A percentile compares a stretch with the other conserved stretches of the same genome.
Conservation (phyloP, 2,888 invertebrate genomes). For the Oligia latruncula region DNA sequence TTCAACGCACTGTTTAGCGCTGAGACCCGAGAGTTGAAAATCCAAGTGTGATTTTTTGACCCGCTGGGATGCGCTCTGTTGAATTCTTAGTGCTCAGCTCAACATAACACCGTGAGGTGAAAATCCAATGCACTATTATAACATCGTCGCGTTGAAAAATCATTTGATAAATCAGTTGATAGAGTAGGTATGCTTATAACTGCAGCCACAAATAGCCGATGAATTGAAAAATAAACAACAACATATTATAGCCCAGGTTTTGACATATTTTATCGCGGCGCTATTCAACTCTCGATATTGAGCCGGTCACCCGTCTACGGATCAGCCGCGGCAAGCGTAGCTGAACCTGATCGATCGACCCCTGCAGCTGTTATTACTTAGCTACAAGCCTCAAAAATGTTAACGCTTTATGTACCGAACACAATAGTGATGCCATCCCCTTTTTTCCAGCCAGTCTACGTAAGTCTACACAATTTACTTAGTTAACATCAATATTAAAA, state of each 20-base stretch:
- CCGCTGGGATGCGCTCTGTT: not conserved
- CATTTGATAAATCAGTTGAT: too few species aligned
- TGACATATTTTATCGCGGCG: too few species aligned
- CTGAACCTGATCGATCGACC: not conserved
- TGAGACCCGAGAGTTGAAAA: not conserved
- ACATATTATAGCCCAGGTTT: not conserved
- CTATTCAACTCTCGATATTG: too few species aligned
- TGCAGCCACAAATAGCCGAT: constrained; percentile 15
- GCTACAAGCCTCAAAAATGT: not conserved
- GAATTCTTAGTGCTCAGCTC: not conserved
- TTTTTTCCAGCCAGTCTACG: not conserved
- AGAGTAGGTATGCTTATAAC: not conserved
- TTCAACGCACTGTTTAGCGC: not conserved
- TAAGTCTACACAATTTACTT: not conserved
- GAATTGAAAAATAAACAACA: constrained; percentile 21
- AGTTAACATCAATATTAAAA: constrained; percentile 1
- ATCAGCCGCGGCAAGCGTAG: not conserved
- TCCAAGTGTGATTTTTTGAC: not conserved
- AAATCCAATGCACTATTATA: not conserved
- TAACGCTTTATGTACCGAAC: not conserved
- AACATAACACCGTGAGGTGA: not conserved
- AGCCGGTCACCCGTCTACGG: not conserved
- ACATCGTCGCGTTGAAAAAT: too few species aligned
- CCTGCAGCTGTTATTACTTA: not conserved
- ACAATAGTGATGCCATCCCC: not conserved